phyloP scores from a whole-genome alignment of 2,113 vertebrate species.

The Tauraco erythrolophus region DNA sequence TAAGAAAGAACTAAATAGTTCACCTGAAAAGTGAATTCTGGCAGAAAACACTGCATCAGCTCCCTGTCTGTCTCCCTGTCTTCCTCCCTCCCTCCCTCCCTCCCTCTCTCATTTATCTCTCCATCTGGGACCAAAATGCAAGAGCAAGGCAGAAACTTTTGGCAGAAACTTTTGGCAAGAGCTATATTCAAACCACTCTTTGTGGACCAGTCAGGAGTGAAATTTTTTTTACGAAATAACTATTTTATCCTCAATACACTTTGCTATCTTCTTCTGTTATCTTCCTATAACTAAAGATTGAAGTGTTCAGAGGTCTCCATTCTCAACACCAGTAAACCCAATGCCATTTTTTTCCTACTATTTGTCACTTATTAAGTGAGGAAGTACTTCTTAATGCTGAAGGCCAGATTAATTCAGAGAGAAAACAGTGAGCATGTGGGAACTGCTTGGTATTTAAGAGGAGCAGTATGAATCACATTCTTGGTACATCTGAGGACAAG shows the following conservation, averaged over 20 bases:
- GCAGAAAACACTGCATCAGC: neutral
- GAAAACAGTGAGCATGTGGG: neutral
- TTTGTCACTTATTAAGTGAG: neutral
- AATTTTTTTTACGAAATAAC: neutral
- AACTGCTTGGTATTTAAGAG: neutral
- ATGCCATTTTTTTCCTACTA: fast-evolving
- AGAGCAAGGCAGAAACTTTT: neutral
- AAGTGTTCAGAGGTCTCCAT: neutral
- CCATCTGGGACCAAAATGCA: neutral
- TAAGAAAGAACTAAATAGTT: neutral
- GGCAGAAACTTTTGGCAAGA: neutral
- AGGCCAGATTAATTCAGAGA: neutral
- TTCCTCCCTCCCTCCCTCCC: neutral
- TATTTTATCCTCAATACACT: neutral
- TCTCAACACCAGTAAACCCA: neutral
- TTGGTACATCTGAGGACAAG: neutral
- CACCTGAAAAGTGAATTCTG: neutral
- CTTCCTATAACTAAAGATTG: neutral
- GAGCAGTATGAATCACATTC: neutral
- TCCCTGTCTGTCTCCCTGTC: fast-evolving
- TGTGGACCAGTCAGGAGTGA: neutral
- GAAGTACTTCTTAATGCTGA: neutral
- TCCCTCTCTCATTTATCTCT: neutral
- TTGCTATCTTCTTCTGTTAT: neutral
- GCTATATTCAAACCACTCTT: neutral